Base-by-base conservation (phyloP, 1,140 invertebrate species). In the Coelopa frigida region DNA sequence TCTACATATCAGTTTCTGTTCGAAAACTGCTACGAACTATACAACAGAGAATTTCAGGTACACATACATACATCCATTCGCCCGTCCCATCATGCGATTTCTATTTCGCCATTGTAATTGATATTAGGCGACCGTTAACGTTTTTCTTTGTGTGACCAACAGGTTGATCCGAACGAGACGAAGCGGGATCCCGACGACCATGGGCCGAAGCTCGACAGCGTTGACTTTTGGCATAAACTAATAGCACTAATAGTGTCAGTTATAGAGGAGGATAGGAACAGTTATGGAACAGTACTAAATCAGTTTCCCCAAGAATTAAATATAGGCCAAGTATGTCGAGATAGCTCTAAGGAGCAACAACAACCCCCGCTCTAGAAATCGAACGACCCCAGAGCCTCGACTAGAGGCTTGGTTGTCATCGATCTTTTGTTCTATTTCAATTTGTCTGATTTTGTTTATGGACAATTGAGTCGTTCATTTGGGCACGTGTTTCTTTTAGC, bases 161-260 rank as follows among this genome's bases (percentile, higher is more conserved):
- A 86, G 78, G 82, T 83, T 45, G 89, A 94, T 74, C 89, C 89
- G 5, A 89, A 85, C 54, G 89, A 93, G 70, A 78, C 82, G 3
- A 92, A 92, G 59, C 77, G 85, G 35, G 87, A 91, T 58, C 78
- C 85, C 15, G 87, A 94, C 48, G 90, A 96, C 56, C 85, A 87
- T 56, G 93, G 89, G 2, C 91, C 92, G 3, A 78, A 86, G 48
- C 70, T 93, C 57, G 90, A 94, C 55, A 94, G 87, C 46, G 81
- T 98, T 11, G 92, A 97, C 66, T 99, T 98, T 72, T 98, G 95
- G 95, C 93, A 97, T 73, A 98, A 98, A 59, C 74, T 99, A 23
- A 95, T 99, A 53, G 93, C 94, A 11, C 79, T 98, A 31, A 96
- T 98, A 51, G 94, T 97, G 12, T 96, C 94, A 46, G 94, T 99